Conservation (phyloP, 2,113 vertebrate genomes). For the Ibidorhyncha struthersii region DNA sequence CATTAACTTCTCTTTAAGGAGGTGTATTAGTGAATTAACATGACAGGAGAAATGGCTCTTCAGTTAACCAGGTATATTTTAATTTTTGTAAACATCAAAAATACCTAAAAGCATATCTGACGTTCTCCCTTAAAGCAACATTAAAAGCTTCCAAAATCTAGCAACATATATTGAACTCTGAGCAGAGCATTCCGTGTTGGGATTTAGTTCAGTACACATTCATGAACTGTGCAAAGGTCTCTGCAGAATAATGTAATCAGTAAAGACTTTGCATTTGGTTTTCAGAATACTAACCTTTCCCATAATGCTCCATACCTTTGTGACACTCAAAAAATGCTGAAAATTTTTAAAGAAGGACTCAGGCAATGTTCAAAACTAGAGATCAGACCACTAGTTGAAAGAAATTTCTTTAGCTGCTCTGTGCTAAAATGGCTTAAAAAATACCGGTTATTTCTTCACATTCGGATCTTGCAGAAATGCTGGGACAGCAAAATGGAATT, state of each 20-base stretch:
- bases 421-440: slow-evolving; percentile 4
- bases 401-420: not conserved
- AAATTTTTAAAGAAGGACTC: not conserved
- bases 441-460: not conserved
- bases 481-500: not conserved
- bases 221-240: not conserved
- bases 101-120: not conserved
- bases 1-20: not conserved
- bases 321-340: not conserved
- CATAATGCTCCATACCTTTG: not conserved
- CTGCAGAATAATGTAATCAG: not conserved
- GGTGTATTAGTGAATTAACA: not conserved
- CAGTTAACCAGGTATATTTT: not conserved
- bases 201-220: not conserved
- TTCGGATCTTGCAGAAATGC: not conserved
- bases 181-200: not conserved
- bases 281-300: not conserved
- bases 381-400: not conserved
- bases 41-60: not conserved
- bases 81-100: not conserved
- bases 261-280: not conserved
- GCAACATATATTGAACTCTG: not conserved
- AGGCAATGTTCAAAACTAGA: not conserved
- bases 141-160: not conserved
- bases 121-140: not conserved